phyloP scores from a whole-genome alignment of 2,888 invertebrate species.

The Hofmannophila pseudospretella region DNA sequence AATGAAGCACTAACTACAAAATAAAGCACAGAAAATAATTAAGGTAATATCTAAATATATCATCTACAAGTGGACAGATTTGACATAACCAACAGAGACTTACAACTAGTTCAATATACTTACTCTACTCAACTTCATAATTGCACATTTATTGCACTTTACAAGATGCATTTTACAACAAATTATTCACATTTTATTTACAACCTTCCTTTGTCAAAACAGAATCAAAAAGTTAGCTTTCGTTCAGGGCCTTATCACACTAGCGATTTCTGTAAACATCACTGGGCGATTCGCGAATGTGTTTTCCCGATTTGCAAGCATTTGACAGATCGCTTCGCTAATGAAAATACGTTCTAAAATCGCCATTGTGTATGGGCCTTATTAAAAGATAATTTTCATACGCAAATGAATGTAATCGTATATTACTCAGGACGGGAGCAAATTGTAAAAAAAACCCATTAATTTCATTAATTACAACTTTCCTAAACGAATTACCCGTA shows the following conservation, averaged over 20 bases:
- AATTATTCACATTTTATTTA: slow-evolving; percentile 66
- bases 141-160: slow-evolving; percentile 76
- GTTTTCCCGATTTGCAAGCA: too few relatives aligned
- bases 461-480: slow-evolving; percentile 31
- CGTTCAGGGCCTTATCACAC: slow-evolving; percentile 14
- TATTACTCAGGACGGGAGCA: slow-evolving; percentile 66
- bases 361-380: too few relatives aligned
- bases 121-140: slow-evolving; percentile 69
- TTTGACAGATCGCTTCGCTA: too few relatives aligned
- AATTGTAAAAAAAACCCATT: slow-evolving; percentile 32
- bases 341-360: too few relatives aligned
- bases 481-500: slow-evolving; percentile 34
- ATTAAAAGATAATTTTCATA: slow-evolving; percentile 6
- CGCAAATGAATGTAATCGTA: slow-evolving; percentile 44
- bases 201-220: slow-evolving; percentile 6
- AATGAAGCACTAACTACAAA: too few relatives aligned
- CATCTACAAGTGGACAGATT: slow-evolving; percentile 63
- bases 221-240: slow-evolving; percentile 11
- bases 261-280: too few relatives aligned
- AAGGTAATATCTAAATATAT: slow-evolving; percentile 34
- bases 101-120: slow-evolving; percentile 48
- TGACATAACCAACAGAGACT: slow-evolving; percentile 60
- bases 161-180: slow-evolving; percentile 75
- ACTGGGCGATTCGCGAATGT: too few relatives aligned
- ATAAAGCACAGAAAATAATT: slow-evolving; percentile 23